Base-by-base conservation (phyloP, 1,140 invertebrate species). In the Glomeris maerens region DNA sequence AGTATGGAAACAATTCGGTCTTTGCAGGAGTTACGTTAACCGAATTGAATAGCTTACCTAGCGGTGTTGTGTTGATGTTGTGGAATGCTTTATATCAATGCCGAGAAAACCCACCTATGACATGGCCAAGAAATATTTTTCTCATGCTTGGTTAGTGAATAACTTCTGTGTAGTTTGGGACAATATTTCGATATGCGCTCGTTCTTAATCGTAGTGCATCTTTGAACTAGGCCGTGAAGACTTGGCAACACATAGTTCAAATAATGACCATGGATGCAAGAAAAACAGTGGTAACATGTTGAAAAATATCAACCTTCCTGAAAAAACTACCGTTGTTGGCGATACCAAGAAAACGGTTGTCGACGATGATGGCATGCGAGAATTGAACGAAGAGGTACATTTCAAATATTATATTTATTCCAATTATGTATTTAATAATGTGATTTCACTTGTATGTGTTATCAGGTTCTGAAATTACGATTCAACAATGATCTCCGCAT, bases 51-150 rank as follows among this genome's bases (percentile, higher is more conserved):
- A 77, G 74, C 28, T 66, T 90, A 17, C 86, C 88, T 0, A 73
- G 80, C 0, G 81, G 81, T 0, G 63, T 93, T 21, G 76, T 79
- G 22, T 67, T 90, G 4, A 71, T 86, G 2, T 64, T 93, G 2
- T 76, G 79, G 29, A 79, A 86, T 53, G 75, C 81, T 1, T 75
- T 92, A 57, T 77, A 81, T 57, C 71, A 77, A 52, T 85, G 82
- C 57, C 75, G 85, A 57, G 73, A 79, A 47, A 68, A 75, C 27
- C 87, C 88, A 14, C 84, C 83, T 0, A 69, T 78, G 17, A 78
- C 81, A 64, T 90, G 86, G 83, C 76, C 79, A 2, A 67, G 72
- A 41, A 70, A 76, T 41, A 79, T 80, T 1, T 93, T 89, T 62
- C 74, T 77, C 36, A 69, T 93, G 2, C 76, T 91, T n/a, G 79